Base-by-base conservation (phyloP, 2,113 vertebrate species). In the Anguilla rostrata region DNA sequence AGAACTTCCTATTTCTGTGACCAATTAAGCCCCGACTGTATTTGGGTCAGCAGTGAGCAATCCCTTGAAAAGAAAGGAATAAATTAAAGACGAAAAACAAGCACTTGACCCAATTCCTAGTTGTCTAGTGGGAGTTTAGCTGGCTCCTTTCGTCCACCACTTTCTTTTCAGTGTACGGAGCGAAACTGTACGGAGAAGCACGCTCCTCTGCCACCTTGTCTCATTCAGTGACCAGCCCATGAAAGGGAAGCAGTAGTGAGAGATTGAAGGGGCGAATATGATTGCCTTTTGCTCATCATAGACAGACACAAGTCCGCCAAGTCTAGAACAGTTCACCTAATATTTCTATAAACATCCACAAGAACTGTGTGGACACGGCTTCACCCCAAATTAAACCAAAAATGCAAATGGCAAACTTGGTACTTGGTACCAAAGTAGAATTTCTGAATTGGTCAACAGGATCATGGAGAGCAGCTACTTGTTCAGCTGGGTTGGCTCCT, bases 81-180 rank as follows among this genome's bases (percentile, higher is more conserved):
- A 95, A 92, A 94, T 94, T 90, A 94, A 92, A 87, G 90, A 90
- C 41, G 91, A 90, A 86, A 91, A 93, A 92, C 88, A 92, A 90
- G 90, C 89, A 92, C 90, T 90, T 94, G 94, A 94, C 94, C 95
- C 92, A 94, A 89, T 95, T 95, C 91, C 94, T 34, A 75, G 93
- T 92, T 90, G 92, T 92, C 94, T 92, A 91, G 89, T 92, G 92
- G 91, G 93, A 94, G 91, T 46, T 46, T 34, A 91, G 39, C 84
- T 86, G 91, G 91, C 90, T 29, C 90, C 80, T 90, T 92, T 90
- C 86, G 83, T 90, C 83, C 85, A 75, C 88, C 83, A 71, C 88
- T 34, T 86, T 43, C 11, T 20, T 78, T 43, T 14, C 63, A 46
- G 40, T 60, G n/a, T 12, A 46, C 60, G 5, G 40, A 78, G 22